Evolutionary conservation across 2,797 vertebrate species (phyloP).

Genomic region (Peromyscus attwateri): DNA sequence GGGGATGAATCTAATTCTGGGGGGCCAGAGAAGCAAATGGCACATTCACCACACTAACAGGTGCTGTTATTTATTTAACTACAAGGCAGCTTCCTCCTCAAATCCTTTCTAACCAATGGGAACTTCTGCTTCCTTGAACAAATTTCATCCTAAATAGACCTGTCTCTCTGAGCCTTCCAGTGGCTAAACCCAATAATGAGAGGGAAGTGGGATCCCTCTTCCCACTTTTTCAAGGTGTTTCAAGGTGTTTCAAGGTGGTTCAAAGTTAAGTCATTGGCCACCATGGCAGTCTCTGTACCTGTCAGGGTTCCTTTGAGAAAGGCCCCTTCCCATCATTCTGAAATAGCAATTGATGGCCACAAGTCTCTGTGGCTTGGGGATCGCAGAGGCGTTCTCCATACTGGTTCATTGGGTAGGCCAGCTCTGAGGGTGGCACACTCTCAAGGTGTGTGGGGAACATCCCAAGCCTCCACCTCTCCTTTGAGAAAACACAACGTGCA

Average conservation of each 20-base stretch:
- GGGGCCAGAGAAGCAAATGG: conserved; percentile 66
- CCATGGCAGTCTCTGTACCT: accelerated
- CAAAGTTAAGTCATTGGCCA: not conserved
- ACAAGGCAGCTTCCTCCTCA: not conserved
- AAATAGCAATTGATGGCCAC: not conserved
- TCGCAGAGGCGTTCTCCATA: too few species aligned
- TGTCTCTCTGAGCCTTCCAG: conserved; percentile 7
- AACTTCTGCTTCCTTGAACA: conserved; percentile 19
- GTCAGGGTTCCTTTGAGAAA: not conserved
- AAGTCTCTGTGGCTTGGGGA: too few species aligned
- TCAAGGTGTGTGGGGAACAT: accelerated
- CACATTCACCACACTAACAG: not conserved
- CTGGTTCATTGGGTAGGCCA: too few species aligned
- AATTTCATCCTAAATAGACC: not conserved
- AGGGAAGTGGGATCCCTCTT: not conserved
- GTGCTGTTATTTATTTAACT: conserved; percentile 56
- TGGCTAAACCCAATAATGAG: not conserved
- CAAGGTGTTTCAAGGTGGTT: not conserved
- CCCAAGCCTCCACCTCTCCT: accelerated
- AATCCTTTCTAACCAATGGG: conserved; percentile 44
- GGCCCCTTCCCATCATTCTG: not conserved
- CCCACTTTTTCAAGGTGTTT: too few species aligned
- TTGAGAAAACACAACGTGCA: accelerated
- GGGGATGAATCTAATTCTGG: not conserved
- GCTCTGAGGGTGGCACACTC: not conserved